Evolutionary conservation across 1,140 invertebrate species (phyloP).

Genomic region (Theocolax elegans): DNA sequence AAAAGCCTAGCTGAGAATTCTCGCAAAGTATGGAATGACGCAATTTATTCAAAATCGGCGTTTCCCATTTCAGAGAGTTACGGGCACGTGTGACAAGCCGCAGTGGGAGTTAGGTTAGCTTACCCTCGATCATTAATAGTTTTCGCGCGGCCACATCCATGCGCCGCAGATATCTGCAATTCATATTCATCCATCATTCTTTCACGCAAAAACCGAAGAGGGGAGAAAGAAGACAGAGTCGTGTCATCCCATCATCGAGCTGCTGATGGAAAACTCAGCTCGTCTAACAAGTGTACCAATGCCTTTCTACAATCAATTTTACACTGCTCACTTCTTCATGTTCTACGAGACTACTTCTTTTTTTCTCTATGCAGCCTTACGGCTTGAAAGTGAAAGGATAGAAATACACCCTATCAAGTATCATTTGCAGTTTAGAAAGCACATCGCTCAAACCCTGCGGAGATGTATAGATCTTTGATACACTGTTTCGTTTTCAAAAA

Average conservation of each 20-base stretch:
- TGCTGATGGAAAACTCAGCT: neutral
- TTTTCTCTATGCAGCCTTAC: too few species aligned
- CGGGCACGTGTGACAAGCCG: neutral
- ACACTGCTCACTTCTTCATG: neutral
- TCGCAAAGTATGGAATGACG: too few species aligned
- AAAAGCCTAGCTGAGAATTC: too few species aligned
- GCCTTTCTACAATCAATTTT: neutral
- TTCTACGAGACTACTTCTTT: too few species aligned
- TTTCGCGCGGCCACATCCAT: too few species aligned
- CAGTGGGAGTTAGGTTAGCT: neutral
- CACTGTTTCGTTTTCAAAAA: too few species aligned
- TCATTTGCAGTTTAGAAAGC: too few species aligned
- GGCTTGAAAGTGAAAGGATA: too few species aligned
- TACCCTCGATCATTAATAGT: neutral
- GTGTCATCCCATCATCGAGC: neutral
- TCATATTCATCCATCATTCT: constrained; percentile 42
- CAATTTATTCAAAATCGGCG: neutral
- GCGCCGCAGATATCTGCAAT: constrained; percentile 35
- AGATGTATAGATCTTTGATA: too few species aligned
- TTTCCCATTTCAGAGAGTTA: neutral
- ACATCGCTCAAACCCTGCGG: too few species aligned
- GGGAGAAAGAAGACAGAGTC: neutral
- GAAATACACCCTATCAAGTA: too few species aligned
- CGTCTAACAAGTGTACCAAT: neutral
- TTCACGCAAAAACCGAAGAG: neutral